Evolutionary conservation across 2,888 invertebrate species (phyloP), one percentile per base, ranked within the genome.

Genomic region (Calameuta pallipes): DNA sequence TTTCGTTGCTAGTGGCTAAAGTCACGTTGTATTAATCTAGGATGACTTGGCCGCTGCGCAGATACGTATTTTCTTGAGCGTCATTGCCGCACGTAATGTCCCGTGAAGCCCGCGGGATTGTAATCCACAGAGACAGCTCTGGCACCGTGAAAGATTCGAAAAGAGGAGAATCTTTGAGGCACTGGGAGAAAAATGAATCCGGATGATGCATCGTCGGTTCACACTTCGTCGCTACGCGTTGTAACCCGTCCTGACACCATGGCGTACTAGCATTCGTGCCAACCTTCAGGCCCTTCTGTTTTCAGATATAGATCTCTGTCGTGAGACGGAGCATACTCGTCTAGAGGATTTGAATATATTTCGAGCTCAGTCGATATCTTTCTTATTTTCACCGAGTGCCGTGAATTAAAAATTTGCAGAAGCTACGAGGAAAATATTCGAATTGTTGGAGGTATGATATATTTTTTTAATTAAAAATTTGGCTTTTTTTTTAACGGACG

Each of bases 191-290:
- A 77, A 77, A 77, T 77, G 74, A 69, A 74, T 69, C 69, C 69
- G 77, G 69, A 69, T 77, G 73, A 77, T 77, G 31, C 74, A 77
- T 77, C 77, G 77, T 37, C 23, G 35, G 73, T 77, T 77, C 77
- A 68, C 77, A 77, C 77, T 74, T 77, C 74, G 77, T 77, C 74
- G 77, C 74, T 77, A 37, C 30, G 34, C 36, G 73, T 74, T 68
- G 36, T 74, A 34, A 15, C 71, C 30, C 23, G 13, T 71, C 11
- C 34, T 30, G 33, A 34, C 71, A 13, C 71, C 34, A 30, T 0
- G 56, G 15, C 9, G 23, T 23, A 56, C 56, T 23, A 15, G 56
- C 56, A 56, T 56, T 56, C 56, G 56, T 56, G 23, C 41, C 41
- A 41, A 41, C 41, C 15, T 41, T 56, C 23, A 23, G 56, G 9